These are phyloP conservation scores for Ormyrus nitidulus DNA, from an alignment of 2,888 invertebrate species.

Conservation along the genomic window DNA sequence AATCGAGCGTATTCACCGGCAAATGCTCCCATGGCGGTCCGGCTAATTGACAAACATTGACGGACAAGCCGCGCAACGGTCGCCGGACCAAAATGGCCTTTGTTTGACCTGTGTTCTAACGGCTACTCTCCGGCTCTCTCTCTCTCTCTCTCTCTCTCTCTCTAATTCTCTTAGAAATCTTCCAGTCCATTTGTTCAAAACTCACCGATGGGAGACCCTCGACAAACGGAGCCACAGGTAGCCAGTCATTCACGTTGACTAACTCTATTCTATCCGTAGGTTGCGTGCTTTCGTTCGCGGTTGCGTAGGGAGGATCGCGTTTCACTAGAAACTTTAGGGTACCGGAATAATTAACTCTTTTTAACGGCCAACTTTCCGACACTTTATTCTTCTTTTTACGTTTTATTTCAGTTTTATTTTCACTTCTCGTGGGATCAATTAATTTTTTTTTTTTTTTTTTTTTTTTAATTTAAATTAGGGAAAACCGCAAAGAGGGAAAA, in stretches of 20 bases:
- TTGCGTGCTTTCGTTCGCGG: no score
- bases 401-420: no score
- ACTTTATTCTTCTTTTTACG: no score
- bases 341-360: no score
- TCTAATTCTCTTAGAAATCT: constrained; percentile 55
- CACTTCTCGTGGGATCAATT: no score
- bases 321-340: no score
- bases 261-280: no score
- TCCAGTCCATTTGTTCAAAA: constrained; percentile 66
- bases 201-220: constrained; percentile 29
- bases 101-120: constrained; percentile 41
- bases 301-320: no score
- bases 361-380: no score
- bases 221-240: constrained; percentile 60
- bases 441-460: no score
- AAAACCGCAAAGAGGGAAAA: no score
- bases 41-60: constrained; percentile 58
- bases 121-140: not conserved
- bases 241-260: not conserved
- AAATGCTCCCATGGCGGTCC: constrained; percentile 42
- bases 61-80: constrained; percentile 11
- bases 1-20: constrained; percentile 22
- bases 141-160: not conserved
- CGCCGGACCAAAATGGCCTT: constrained; percentile 43
- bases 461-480: no score